Base-by-base conservation (phyloP, 2,113 vertebrate species). In the Centropus unirufus region DNA sequence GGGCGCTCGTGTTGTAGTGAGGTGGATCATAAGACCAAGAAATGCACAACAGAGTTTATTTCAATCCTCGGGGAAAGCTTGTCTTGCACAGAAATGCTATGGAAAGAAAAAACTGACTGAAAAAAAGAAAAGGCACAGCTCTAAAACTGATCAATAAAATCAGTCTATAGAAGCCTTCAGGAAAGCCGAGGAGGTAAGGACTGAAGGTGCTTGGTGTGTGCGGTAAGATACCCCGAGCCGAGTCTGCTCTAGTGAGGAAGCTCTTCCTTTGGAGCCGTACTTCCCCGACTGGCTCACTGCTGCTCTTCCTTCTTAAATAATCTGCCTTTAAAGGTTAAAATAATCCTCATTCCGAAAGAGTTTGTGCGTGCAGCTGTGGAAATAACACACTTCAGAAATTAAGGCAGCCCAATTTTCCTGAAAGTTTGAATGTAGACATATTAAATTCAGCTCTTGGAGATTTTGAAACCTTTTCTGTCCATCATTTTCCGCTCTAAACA, bases 1-100 rank as follows among this genome's bases (percentile, higher is more conserved):
- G 42, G 23, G 17, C 18, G 21, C 17, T 72, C 4, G 6, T 9
- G 9, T 27, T 0, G 0, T 51, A 59, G 34, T 49, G 26, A 58
- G 20, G 18, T 58, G 29, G 13, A n/a, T 57, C 11, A 3, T 36
- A 49, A 64, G 27, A 59, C 19, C 44, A 12, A 55, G 10, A 77
- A 77, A 11, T 24, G 52, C 5, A n/a, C 90, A 5, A 61, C 5
- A 6, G 19, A 73, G 36, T 10, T 49, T 21, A 51, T 77, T 64
- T 84, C 66, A 86, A 59, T 18, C 15, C 23, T 62, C 19, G 23
- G 14, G 22, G 22, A 79, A 59, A 66, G n/a, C 19, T 42, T 46
- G 17, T 46, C 57, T 82, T 82, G 12, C 19, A 26, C 21, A 44
- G 30, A 88, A 66, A 39, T 2, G 1, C 19, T 51, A 5, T 7